Conservation (phyloP, 2,888 invertebrate species). For the Octodonta nipae region DNA sequence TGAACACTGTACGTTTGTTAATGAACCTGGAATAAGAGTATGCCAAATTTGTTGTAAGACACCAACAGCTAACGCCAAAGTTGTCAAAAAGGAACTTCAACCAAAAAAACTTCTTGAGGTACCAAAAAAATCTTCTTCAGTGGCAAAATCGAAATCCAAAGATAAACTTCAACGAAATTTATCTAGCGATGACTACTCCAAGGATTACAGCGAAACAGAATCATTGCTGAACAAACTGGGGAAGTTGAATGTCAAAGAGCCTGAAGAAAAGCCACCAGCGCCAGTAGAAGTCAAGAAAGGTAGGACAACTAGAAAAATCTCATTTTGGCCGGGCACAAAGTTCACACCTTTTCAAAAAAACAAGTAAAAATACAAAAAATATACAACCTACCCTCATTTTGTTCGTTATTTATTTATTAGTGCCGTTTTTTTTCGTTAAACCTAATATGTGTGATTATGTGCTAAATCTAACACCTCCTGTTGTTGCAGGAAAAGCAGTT, state of each 20-base stretch:
- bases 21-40: conserved; percentile 63
- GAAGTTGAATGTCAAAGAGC: conserved; percentile 21
- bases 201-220: conserved; percentile 35
- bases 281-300: conserved; percentile 37
- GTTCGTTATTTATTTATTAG: conserved; percentile 11
- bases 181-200: conserved; percentile 31
- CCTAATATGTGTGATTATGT: conserved; percentile 3
- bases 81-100: conserved; percentile 13
- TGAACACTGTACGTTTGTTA: conserved; percentile 81
- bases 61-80: conserved; percentile 33
- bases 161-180: conserved; percentile 19
- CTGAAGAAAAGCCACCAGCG: conserved; percentile 6
- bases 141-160: conserved; percentile 7
- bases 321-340: conserved; percentile 62
- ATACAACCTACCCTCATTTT: conserved; percentile 7
- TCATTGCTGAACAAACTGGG: conserved; percentile 30
- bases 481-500: conserved; percentile 19
- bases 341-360: conserved; percentile 30
- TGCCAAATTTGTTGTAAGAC: conserved; percentile 82
- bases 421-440: conserved; percentile 18
- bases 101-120: conserved; percentile 8
- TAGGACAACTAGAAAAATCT: conserved; percentile 59
- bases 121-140: conserved; percentile 10
- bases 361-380: conserved; percentile 15
- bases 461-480: not conserved